Conservation (phyloP, 2,888 invertebrate genomes). For the Lasioglossum pauxillum region DNA sequence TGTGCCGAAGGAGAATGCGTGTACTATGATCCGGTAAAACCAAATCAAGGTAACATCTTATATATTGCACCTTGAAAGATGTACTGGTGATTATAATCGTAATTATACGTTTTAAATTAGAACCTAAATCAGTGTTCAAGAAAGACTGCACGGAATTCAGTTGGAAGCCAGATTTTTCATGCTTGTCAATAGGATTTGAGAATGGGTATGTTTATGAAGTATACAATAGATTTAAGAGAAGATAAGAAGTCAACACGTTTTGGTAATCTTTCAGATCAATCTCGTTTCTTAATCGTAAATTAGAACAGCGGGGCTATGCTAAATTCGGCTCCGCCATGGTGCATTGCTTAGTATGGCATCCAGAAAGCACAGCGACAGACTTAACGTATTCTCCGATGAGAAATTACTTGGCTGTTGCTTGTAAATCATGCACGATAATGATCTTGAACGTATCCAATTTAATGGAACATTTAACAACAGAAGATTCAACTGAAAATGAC, state of each 20-base stretch:
- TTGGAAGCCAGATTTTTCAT: conserved; percentile 87
- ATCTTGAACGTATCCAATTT: conserved; percentile 84
- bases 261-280: conserved; percentile 74
- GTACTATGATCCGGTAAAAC: conserved; percentile 85
- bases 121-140: conserved; percentile 71
- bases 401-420: conserved; percentile 88
- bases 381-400: conserved; percentile 86
- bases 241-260: not conserved
- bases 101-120: conserved; percentile 55
- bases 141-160: conserved; percentile 85
- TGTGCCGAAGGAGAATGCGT: conserved; percentile 88
- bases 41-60: conserved; percentile 84
- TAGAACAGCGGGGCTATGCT: conserved; percentile 73
- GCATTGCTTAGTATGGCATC: conserved; percentile 90
- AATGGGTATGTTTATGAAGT: conserved; percentile 85
- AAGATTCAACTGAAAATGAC: conserved; percentile 28
- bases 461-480: conserved; percentile 40
- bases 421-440: conserved; percentile 85
- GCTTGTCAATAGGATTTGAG: conserved; percentile 88
- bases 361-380: conserved; percentile 87
- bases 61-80: conserved; percentile 20
- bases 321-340: conserved; percentile 87
- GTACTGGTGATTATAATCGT: not conserved
- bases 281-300: conserved; percentile 71
- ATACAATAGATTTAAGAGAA: not conserved